Evolutionary conservation across 2,888 invertebrate genomes (phyloP).

Genomic region (Napeogenes inachia): DNA sequence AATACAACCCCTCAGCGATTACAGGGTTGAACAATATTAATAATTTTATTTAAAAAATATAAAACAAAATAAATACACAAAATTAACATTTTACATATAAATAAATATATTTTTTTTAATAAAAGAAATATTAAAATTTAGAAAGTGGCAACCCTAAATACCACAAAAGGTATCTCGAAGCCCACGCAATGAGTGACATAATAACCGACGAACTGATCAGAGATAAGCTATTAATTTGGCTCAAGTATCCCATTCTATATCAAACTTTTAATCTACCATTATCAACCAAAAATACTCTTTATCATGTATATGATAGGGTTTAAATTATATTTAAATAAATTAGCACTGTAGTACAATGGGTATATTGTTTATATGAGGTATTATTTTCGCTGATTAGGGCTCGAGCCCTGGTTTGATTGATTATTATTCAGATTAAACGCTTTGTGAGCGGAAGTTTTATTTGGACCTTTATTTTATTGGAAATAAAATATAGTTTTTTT

Average conservation of each 20-base stretch:
- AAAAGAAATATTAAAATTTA: not conserved
- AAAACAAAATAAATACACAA: slow-evolving; percentile 1
- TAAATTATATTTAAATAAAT: slow-evolving; percentile 19
- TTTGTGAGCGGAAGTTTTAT: slow-evolving; percentile 13
- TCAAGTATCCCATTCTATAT: slow-evolving; percentile 64
- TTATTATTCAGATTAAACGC: slow-evolving; percentile 42
- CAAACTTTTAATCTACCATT: slow-evolving; percentile 37
- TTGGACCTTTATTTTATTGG: not conserved
- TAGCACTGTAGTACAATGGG: slow-evolving; percentile 44
- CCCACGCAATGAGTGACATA: slow-evolving; percentile 63
- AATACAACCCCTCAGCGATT: slow-evolving; percentile 48
- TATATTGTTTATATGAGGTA: slow-evolving; percentile 58
- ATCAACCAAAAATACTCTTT: slow-evolving; percentile 16
- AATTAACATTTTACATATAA: not conserved
- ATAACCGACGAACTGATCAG: slow-evolving; percentile 64
- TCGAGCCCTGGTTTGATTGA: slow-evolving; percentile 49
- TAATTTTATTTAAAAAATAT: slow-evolving; percentile 7
- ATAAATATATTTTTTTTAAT: too few relatives aligned
- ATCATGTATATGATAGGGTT: slow-evolving; percentile 16
- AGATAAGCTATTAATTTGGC: slow-evolving; percentile 74
- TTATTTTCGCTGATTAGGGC: slow-evolving; percentile 44
- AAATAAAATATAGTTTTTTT: too few relatives aligned
- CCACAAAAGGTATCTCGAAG: not conserved
- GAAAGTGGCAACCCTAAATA: not conserved
- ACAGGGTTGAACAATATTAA: slow-evolving; percentile 47